phyloP scores from a whole-genome alignment of 2,113 vertebrate species.

The Sclerurus mexicanus region DNA sequence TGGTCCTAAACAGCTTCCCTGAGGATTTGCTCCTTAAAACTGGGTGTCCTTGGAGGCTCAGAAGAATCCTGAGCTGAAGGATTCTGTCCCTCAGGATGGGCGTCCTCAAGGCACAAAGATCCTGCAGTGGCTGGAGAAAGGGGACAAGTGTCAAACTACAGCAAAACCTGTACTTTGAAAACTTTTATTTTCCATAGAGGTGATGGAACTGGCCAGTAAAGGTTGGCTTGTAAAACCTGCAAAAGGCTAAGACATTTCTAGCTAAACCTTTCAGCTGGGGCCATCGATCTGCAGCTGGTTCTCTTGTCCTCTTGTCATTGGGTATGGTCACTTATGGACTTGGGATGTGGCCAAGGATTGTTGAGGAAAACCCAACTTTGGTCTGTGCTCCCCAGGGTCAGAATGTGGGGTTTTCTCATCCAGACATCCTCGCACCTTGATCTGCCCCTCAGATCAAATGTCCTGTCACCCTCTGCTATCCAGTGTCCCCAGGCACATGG shows the following conservation, averaged over 20 bases:
- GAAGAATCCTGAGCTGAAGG: neutral
- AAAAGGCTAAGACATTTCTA: neutral
- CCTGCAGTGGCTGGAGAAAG: neutral
- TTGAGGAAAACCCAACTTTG: neutral
- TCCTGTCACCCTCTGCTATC: neutral
- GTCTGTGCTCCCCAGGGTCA: neutral
- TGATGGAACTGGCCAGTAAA: neutral
- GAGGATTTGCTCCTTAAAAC: neutral
- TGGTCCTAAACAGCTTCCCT: neutral
- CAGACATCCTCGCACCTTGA: neutral
- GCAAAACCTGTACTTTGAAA: neutral
- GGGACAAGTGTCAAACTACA: neutral
- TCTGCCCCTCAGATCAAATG: neutral
- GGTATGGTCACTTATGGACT: neutral
- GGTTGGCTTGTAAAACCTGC: neutral
- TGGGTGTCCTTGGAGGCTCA: neutral
- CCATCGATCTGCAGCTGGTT: neutral
- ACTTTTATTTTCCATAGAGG: accelerated
- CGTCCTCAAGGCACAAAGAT: neutral
- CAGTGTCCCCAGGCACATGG: neutral
- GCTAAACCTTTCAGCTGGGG: neutral
- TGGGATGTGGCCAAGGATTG: neutral
- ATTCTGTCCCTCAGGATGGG: neutral
- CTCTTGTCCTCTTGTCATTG: neutral
- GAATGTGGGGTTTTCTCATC: accelerated